A percentile compares a stretch with the other conserved stretches of the same genome.
Evolutionary conservation across 2,888 invertebrate genomes (phyloP).

Genomic region (Diarsia brunnea): DNA sequence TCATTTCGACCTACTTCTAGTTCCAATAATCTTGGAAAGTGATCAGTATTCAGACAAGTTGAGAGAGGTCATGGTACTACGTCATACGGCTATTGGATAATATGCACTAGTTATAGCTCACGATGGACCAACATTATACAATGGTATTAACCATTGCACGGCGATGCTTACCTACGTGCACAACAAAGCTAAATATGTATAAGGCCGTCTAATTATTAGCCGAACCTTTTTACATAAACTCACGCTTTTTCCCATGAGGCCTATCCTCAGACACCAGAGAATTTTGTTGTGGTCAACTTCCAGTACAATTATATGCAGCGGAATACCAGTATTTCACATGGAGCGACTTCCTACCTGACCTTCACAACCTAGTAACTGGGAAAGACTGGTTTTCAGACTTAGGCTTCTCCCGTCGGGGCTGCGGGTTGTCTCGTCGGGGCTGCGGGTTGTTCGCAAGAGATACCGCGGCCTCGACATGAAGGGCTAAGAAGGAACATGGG

Average conservation of each 20-base stretch:
- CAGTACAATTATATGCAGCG: neutral
- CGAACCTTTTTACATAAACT: no score
- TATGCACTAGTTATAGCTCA: slow-evolving; percentile 14
- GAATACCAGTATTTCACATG: neutral
- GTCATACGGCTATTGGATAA: slow-evolving; percentile 29
- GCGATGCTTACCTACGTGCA: neutral
- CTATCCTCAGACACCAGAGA: no score
- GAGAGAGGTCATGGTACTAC: slow-evolving; percentile 33
- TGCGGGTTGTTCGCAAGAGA: no score
- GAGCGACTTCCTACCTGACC: neutral
- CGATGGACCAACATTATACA: neutral
- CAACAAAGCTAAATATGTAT: neutral
- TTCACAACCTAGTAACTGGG: no score
- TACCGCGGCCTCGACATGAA: no score
- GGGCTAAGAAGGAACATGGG: no score
- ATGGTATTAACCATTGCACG: neutral
- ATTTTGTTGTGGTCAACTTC: neutral
- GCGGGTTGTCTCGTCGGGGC: no score
- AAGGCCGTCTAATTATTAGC: neutral
- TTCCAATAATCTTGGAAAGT: slow-evolving; percentile 41
- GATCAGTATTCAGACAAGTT: slow-evolving; percentile 29
- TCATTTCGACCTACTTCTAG: slow-evolving; percentile 21
- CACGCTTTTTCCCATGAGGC: no score
- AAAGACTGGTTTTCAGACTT: neutral
- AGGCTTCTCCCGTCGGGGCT: no score